Conservation (phyloP, 2,888 invertebrate genomes). For the Agonopterix subpropinquella region DNA sequence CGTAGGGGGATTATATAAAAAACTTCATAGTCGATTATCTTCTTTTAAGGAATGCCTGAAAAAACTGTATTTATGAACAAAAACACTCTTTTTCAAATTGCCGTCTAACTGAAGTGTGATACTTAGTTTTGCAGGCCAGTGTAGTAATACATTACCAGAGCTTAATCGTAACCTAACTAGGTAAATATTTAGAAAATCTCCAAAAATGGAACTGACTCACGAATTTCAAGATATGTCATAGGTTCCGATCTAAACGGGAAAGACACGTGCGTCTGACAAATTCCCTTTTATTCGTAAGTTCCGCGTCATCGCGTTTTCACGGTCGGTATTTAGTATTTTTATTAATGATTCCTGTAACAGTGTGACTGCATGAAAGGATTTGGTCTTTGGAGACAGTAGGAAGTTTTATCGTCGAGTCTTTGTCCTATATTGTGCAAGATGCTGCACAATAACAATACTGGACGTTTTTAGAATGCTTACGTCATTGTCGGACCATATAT, state of each 20-base stretch:
- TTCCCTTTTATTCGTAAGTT: slow-evolving; percentile 33
- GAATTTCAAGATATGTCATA: slow-evolving; percentile 7
- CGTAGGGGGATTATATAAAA: too few species aligned
- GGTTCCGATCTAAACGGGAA: slow-evolving; percentile 14
- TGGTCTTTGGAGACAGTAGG: slow-evolving; percentile 52
- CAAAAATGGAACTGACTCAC: neutral
- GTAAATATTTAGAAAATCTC: neutral
- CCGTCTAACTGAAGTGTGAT: too few species aligned
- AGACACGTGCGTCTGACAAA: slow-evolving; percentile 42
- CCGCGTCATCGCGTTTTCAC: slow-evolving; percentile 43
- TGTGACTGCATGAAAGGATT: slow-evolving; percentile 52
- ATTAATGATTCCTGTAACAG: slow-evolving; percentile 57
- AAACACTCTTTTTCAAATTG: too few species aligned
- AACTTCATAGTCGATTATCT: too few species aligned
- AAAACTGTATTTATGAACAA: too few species aligned
- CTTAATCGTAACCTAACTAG: too few species aligned
- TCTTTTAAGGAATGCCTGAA: too few species aligned
- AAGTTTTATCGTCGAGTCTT: slow-evolving; percentile 63
- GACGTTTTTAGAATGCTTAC: slow-evolving; percentile 45
- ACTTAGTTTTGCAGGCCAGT: too few species aligned
- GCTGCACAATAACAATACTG: slow-evolving; percentile 63
- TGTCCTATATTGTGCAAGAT: slow-evolving; percentile 55
- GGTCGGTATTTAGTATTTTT: slow-evolving; percentile 54
- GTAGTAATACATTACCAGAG: too few species aligned
- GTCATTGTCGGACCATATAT: slow-evolving; percentile 65